Evolutionary conservation across 2,797 vertebrate genomes (phyloP), one percentile per base, ranked within the genome.

Genomic region (Muraenolepis orangiensis): DNA sequence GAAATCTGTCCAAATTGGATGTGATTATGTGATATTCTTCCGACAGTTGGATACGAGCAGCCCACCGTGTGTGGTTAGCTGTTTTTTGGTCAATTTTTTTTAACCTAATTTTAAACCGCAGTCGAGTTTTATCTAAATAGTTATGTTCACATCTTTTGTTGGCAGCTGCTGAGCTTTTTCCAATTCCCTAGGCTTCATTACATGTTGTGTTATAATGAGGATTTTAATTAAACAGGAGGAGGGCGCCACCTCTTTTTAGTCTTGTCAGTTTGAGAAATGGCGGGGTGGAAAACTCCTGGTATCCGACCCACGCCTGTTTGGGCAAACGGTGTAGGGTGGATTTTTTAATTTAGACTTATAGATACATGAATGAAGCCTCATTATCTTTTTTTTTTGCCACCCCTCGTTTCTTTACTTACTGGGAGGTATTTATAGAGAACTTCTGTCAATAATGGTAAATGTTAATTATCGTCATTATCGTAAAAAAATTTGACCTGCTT

Each of bases 181-280:
- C 26, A 13, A 34, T 29, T 36, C 34, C 46, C 71, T 66, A 28
- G 16, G 57, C 28, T 42, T 71, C 28, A 66, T 66, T 42, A 29
- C 32, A 29, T 7, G 6, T 67, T 42, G 79, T 78, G 82, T 86
- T 83, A 83, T 82, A 82, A 73, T 76, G 80, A 82, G 76, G 30
- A 29, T 78, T 84, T 81, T 90, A 87, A 91, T 90, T 89, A 87
- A 89, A 84, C 85, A 85, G 78, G 77, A 78, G 82, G 82, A 84
- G 74, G 82, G 77, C 51, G 0, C 67, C 80, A 72, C 79, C 79
- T 78, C 76, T 76, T 78, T 83, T 77, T 77, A 81, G 81, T 26
- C 75, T 20, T 85, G 89, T 86, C 85, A 84, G 68, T 82, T 82
- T 86, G 86, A 90, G 81, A 77, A 90, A 87, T 81, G 72, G 75